Conservation (phyloP, 2,113 vertebrate genomes). For the Kryptolebias marmoratus region DNA sequence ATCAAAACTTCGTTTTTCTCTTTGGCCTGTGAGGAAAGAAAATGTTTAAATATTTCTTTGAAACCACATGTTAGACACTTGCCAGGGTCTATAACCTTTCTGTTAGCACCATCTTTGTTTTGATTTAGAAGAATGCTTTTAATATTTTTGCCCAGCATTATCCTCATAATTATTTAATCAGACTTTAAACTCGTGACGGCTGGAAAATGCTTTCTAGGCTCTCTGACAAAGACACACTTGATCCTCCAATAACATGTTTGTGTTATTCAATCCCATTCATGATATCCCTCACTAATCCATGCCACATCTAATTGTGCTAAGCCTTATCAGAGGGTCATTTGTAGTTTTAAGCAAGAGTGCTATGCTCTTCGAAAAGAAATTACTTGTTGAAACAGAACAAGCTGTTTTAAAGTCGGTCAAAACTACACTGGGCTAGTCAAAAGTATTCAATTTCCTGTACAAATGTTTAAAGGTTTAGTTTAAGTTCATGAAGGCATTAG, state of each 20-base stretch:
- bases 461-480: neutral
- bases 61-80: neutral
- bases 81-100: neutral
- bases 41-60: too few species aligned
- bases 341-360: conserved; percentile 23
- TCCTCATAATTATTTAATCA: neutral
- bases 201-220: conserved; percentile 5
- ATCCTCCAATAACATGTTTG: conserved; percentile 6
- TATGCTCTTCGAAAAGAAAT: conserved; percentile 20
- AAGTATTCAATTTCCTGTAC: neutral
- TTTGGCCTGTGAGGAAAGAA: too few species aligned
- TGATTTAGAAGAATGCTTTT: neutral
- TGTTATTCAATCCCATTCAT: conserved; percentile 44
- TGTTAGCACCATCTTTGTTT: neutral
- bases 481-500: neutral
- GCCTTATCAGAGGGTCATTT: conserved; percentile 53
- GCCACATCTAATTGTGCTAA: conserved; percentile 71
- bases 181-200: conserved; percentile 5
- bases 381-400: conserved; percentile 20
- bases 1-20: too few species aligned
- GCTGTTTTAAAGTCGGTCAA: neutral
- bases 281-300: conserved; percentile 64
- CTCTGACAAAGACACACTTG: conserved; percentile 24
- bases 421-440: neutral
- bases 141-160: conserved; percentile 13